A percentile compares a stretch with the other conserved stretches of the same genome.
Evolutionary conservation across 1,140 invertebrate species (phyloP).

Genomic region (Zaprionus kolodkinae): DNA sequence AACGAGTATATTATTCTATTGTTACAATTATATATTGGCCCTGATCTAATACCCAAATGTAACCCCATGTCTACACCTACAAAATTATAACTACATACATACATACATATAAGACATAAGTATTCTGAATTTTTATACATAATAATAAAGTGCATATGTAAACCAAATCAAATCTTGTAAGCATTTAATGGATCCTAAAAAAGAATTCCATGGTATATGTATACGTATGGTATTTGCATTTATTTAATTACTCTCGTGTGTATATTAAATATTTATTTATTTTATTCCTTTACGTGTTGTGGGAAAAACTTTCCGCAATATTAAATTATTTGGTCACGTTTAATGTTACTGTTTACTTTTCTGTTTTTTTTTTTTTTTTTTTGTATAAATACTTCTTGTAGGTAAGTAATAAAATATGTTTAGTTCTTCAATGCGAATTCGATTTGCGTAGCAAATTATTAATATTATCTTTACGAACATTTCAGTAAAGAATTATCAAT

Average conservation of each 20-base stretch:
- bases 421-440: conserved; percentile 38
- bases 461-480: conserved; percentile 22
- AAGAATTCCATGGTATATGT: conserved; percentile 20
- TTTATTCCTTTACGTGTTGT: conserved; percentile 51
- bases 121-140: conserved; percentile 71
- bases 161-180: conserved; percentile 38
- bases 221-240: conserved; percentile 35
- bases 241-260: conserved; percentile 39
- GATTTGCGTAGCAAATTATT: conserved; percentile 48
- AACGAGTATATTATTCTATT: conserved; percentile 56
- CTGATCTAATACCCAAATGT: conserved; percentile 31
- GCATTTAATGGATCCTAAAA: background rate
- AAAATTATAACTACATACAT: background rate
- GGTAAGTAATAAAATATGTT: conserved; percentile 80
- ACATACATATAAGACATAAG: conserved; percentile 20
- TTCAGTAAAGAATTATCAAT: conserved; percentile 61
- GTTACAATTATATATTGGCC: conserved; percentile 62
- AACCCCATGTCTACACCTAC: conserved; percentile 51
- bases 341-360: conserved; percentile 69
- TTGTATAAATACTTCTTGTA: conserved; percentile 74
- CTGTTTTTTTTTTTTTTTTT: conserved; percentile 68
- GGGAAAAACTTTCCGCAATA: conserved; percentile 68
- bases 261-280: conserved; percentile 60
- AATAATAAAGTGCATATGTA: conserved; percentile 75
- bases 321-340: conserved; percentile 83